phyloP scores from a whole-genome alignment of 2,888 invertebrate species.

The Taenaris catops region DNA sequence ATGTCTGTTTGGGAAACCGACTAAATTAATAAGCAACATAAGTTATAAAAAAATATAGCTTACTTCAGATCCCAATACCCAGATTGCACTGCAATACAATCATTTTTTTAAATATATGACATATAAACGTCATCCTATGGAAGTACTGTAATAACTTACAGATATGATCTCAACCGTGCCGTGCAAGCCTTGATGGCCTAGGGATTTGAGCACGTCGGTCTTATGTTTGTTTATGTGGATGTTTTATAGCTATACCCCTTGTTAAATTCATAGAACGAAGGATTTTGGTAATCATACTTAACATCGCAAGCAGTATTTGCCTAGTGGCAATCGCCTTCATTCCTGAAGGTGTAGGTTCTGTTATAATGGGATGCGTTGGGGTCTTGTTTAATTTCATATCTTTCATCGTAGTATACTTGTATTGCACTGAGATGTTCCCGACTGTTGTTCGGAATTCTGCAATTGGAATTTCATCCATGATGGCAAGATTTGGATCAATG shows the following conservation, averaged over 20 bases:
- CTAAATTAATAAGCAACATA: no score
- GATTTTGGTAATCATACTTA: constrained; percentile 79
- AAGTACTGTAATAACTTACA: no score
- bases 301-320: constrained; percentile 77
- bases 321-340: constrained; percentile 81
- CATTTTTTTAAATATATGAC: no score
- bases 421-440: constrained; percentile 88
- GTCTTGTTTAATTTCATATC: constrained; percentile 88
- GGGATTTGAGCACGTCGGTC: no score
- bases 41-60: no score
- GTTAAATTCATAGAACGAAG: constrained; percentile 83
- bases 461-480: constrained; percentile 90
- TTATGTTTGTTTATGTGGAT: constrained; percentile 79
- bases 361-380: constrained; percentile 84
- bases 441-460: constrained; percentile 92
- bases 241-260: constrained; percentile 80
- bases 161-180: no score
- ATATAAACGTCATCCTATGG: no score
- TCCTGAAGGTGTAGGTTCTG: constrained; percentile 57
- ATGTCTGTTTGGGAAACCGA: no score
- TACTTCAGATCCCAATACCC: no score
- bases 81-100: no score
- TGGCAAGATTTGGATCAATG: constrained; percentile 91
- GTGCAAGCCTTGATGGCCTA: no score
- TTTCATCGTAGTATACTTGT: constrained; percentile 81